phyloP scores from a whole-genome alignment of 2,113 vertebrate genomes.

The Tapirus terrestris region DNA sequence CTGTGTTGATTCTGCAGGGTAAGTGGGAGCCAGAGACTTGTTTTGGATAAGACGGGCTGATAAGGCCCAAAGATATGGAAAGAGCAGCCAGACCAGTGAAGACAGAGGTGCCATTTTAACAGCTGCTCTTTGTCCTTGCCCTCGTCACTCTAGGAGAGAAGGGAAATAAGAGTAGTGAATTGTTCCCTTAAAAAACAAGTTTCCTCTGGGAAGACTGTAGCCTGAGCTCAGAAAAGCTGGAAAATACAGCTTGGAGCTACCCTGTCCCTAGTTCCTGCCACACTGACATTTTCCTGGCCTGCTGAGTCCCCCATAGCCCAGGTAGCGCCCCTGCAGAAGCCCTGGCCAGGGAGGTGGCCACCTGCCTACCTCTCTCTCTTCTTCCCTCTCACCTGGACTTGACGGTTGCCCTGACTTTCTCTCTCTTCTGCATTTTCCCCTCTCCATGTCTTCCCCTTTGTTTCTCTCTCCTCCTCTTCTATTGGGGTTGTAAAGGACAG shows the following conservation, averaged over 20 bases:
- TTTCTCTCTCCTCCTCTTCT: background rate
- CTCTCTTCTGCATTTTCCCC: background rate
- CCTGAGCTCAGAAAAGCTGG: background rate
- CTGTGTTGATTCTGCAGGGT: background rate
- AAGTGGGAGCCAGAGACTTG: constrained; percentile 34
- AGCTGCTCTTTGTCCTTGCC: constrained; percentile 12
- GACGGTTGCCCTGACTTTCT: background rate
- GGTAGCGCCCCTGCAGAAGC: background rate
- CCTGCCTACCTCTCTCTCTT: background rate
- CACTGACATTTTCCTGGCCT: background rate
- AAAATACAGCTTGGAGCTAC: background rate
- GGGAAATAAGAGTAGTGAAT: constrained; percentile 46
- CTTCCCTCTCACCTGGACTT: background rate
- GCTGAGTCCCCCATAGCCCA: rapidly evolving
- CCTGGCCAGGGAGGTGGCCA: rapidly evolving
- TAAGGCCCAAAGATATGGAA: constrained; percentile 16
- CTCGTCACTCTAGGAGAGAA: constrained; percentile 69
- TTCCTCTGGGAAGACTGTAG: background rate
- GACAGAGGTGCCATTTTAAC: constrained; percentile 57
- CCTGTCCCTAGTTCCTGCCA: background rate
- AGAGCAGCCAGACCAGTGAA: constrained; percentile 39
- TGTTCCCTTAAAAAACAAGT: constrained; percentile 4
- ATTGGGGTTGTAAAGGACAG: background rate
- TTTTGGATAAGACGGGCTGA: background rate
- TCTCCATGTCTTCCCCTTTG: background rate